Percentiles rank a stretch among this genome's conserved stretches.
phyloP scores from a whole-genome alignment of 2,888 invertebrate species.

The Hirtodrosophila alboralis region DNA sequence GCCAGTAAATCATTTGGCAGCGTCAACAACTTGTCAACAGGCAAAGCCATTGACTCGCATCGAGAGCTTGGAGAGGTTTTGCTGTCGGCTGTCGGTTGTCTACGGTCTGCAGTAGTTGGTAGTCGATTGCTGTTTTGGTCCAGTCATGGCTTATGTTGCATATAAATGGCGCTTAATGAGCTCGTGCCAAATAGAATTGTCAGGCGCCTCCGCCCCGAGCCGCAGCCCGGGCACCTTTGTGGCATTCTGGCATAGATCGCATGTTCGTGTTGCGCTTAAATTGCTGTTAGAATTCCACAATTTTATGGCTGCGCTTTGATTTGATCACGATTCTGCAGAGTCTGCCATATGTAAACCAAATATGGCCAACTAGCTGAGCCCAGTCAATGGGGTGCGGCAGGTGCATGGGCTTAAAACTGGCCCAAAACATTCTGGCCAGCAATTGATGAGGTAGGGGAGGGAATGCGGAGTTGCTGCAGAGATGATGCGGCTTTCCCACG shows the following conservation, averaged over 20 bases:
- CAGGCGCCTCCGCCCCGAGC: slow-evolving; percentile 38
- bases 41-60: slow-evolving; percentile 54
- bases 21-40: slow-evolving; percentile 78
- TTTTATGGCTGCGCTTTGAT: slow-evolving; percentile 72
- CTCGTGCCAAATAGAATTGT: slow-evolving; percentile 82
- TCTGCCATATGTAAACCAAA: slow-evolving; percentile 37
- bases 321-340: slow-evolving; percentile 67
- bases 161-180: slow-evolving; percentile 83
- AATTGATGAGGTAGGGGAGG: neutral
- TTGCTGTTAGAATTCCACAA: slow-evolving; percentile 74
- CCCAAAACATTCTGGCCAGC: slow-evolving; percentile 13
- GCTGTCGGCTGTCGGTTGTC: slow-evolving; percentile 27
- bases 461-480: neutral
- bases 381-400: slow-evolving; percentile 47
- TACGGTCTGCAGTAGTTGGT: slow-evolving; percentile 17
- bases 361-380: slow-evolving; percentile 20
- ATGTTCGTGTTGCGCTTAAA: slow-evolving; percentile 71
- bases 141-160: slow-evolving; percentile 78
- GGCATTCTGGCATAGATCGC: slow-evolving; percentile 16
- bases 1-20: slow-evolving; percentile 73
- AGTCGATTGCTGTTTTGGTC: slow-evolving; percentile 57
- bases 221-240: neutral
- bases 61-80: slow-evolving; percentile 53
- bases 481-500: slow-evolving; percentile 66
- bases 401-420: slow-evolving; percentile 20